Base-by-base conservation (phyloP, 2,888 invertebrate genomes). In the Macaria liturata region DNA sequence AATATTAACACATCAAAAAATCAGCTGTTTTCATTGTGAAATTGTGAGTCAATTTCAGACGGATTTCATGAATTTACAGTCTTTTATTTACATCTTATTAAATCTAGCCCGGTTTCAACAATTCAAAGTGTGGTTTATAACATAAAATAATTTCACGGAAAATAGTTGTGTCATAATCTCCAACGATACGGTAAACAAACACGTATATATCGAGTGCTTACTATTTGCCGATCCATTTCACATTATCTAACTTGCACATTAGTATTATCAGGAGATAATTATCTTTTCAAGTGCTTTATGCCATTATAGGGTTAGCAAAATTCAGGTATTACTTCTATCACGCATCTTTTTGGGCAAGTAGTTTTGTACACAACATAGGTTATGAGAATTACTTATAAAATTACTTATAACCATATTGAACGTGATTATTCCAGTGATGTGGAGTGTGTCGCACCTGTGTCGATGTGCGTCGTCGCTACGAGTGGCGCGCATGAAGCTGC, bases 401-500 rank as follows among this genome's bases (percentile, higher is more conserved):
- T 39, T 39, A 39, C 3, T 39, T 39, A 7, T 39, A 7, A 39
- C 39, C 8, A 20, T 20, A 20, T 20, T 20, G 20, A 20, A 20
- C 20, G 20, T 20, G 8, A 39, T 39, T 7, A 39, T 64, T 68
- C 9, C 57, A 77, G 81, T 78, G 48, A 83, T 93, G 76, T 84
- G 90, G 80, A 82, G 79, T 64, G 69, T 83, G 42, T 69, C 81
- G 4, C 80, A 83, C 4, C 57, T 88, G 6, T 89, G 87, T 60
- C 82, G 88, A 42, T 87, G 86, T 57, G 67, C 81, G 0, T 76
- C 78, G 50, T 70, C 81, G 0, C 54, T 86, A 42, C 69, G 81
- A 55, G 66, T 63, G 0, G 76, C 67, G 2, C 78, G 77, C 37
- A 78, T 67, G 59, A 77, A 74, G 56, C 65, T 86, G 9, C 61